Percentiles rank a stretch among this genome's conserved stretches.
Evolutionary conservation across 2,113 vertebrate species (phyloP).

Genomic region (Antigone vipio): DNA sequence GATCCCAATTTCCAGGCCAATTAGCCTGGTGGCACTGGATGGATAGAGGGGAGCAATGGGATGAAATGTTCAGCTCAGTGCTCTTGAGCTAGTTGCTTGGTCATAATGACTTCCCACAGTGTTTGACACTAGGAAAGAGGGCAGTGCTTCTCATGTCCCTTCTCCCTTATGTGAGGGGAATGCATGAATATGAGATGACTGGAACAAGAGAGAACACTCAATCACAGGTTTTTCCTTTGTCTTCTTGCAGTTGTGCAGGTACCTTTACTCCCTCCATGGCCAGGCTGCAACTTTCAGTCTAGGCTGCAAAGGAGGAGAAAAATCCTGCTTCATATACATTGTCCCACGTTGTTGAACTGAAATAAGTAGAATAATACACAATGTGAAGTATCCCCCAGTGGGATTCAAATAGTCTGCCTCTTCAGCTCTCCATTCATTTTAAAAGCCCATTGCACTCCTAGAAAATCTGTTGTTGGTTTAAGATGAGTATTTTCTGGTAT

Average conservation of each 20-base stretch:
- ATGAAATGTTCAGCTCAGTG: neutral
- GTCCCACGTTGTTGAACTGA: neutral
- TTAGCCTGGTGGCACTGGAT: neutral
- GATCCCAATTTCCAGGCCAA: neutral
- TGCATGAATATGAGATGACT: neutral
- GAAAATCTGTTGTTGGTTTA: neutral
- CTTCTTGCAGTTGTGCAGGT: neutral
- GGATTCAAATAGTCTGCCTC: neutral
- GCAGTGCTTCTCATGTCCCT: neutral
- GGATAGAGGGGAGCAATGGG: neutral
- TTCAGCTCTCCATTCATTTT: neutral
- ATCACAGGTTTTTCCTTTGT: neutral
- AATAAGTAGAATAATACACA: neutral
- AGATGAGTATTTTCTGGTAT: neutral
- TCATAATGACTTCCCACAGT: neutral
- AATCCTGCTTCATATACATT: neutral
- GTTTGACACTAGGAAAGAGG: neutral
- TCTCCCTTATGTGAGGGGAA: accelerated
- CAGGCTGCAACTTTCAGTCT: neutral
- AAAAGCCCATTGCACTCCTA: neutral
- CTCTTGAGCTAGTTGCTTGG: neutral
- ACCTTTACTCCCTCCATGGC: neutral
- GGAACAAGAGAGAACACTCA: neutral
- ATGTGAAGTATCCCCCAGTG: neutral
- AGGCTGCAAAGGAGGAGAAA: neutral